Evolutionary conservation across 1,140 invertebrate species (phyloP).

Genomic region (Drosophila melanogaster): Release_6_plus_ISO1_MT NT_033777.3:26937501-26938000

Average conservation of each 20-base stretch:
- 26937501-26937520: slow-evolving; percentile 34
- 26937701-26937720: not conserved
- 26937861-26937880: slow-evolving; percentile 35
- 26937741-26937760: not conserved
- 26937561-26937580: slow-evolving; percentile 30
- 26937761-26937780: not conserved
- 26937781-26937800: too few species aligned
- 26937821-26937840: slow-evolving; percentile 55
- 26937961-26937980: slow-evolving; percentile 35
- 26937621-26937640: slow-evolving; percentile 19
- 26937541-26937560: slow-evolving; percentile 1
- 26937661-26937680: slow-evolving; percentile 26
- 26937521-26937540: slow-evolving; percentile 15
- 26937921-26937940: slow-evolving; percentile 51
- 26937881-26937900: slow-evolving; percentile 56
- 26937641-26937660: not conserved
- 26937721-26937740: not conserved
- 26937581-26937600: slow-evolving; percentile 12
- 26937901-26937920: slow-evolving; percentile 55
- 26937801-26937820: not conserved
- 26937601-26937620: slow-evolving; percentile 11
- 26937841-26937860: slow-evolving; percentile 27
- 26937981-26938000: not conserved
- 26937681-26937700: not conserved
- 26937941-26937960: slow-evolving; percentile 60